phyloP scores from a whole-genome alignment of 37 sponge, comb jelly and placozoan species.

The Halichondria panicea region DNA sequence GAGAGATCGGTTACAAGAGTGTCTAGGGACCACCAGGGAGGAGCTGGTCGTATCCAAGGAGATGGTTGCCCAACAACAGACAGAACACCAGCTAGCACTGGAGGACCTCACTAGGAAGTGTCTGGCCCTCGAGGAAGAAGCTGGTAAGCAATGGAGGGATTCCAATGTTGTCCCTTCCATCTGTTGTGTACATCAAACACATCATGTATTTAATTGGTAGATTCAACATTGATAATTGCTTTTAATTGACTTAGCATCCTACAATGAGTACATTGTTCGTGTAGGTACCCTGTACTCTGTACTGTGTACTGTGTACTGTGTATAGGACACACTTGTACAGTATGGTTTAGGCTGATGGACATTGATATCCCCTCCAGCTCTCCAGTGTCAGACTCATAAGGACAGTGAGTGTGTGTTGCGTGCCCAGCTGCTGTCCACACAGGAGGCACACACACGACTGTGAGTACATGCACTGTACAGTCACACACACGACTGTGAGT shows the following conservation, averaged over 20 bases:
- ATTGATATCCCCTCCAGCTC: slow-evolving; percentile 5
- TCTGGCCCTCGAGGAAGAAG: slow-evolving; percentile 46
- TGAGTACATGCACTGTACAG: not conserved
- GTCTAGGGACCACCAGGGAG: not conserved
- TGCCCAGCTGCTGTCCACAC: slow-evolving; percentile 8
- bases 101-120: slow-evolving; percentile 51
- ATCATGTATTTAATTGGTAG: not conserved
- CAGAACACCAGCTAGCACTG: slow-evolving; percentile 30
- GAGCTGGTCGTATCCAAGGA: no score
- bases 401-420: slow-evolving; percentile 15
- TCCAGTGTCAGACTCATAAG: not conserved
- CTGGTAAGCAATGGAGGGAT: slow-evolving; percentile 16
- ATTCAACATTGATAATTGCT: not conserved
- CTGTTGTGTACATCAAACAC: not conserved
- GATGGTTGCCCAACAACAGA: not conserved
- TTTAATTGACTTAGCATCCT: not conserved
- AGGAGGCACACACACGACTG: slow-evolving; percentile 11
- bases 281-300: not conserved
- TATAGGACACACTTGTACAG: no score
- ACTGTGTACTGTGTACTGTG: not conserved
- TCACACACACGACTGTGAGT: slow-evolving; percentile 5
- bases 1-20: no score
- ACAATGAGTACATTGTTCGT: not conserved
- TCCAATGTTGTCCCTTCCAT: no score
- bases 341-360: no score